Percentiles rank a stretch among this genome's conserved stretches.
phyloP scores from a whole-genome alignment of 2,888 invertebrate species.

The Lacanobia oleracea region DNA sequence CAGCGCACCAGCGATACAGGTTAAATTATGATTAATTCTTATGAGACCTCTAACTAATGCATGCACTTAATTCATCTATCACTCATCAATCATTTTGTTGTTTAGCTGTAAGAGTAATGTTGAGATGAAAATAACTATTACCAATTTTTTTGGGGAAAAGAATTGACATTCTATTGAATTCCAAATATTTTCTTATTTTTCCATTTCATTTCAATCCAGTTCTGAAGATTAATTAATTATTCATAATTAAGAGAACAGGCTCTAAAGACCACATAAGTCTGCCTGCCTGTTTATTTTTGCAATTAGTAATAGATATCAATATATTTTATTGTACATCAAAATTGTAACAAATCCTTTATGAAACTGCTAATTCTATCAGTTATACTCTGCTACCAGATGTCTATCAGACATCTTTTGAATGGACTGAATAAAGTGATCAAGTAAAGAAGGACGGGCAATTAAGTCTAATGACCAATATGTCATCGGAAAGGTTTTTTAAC shows the following conservation, averaged over 20 bases:
- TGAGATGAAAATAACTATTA: neutral
- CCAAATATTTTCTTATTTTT: too few relatives aligned
- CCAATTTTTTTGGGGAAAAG: neutral
- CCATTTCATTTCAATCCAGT: too few relatives aligned
- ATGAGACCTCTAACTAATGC: neutral
- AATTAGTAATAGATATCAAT: too few relatives aligned
- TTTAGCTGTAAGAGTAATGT: neutral
- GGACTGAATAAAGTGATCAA: neutral
- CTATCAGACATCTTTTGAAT: neutral
- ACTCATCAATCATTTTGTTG: conserved; percentile 2
- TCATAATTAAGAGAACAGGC: neutral
- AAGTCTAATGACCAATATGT: too few relatives aligned
- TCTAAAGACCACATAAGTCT: neutral
- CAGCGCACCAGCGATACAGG: conserved; percentile 91
- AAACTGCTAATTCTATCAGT: too few relatives aligned
- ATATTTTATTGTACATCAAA: too few relatives aligned
- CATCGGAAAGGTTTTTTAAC: too few relatives aligned
- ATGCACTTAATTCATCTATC: conserved; percentile 14
- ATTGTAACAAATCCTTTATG: too few relatives aligned
- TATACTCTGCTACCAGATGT: too few relatives aligned
- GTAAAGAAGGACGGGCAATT: neutral
- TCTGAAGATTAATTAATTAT: neutral
- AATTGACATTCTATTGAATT: too few relatives aligned
- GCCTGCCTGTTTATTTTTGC: neutral
- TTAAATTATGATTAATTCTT: conserved; percentile 63